Evolutionary conservation across 2,797 vertebrate genomes (phyloP).

Genomic region (Lepus townsendii): DNA sequence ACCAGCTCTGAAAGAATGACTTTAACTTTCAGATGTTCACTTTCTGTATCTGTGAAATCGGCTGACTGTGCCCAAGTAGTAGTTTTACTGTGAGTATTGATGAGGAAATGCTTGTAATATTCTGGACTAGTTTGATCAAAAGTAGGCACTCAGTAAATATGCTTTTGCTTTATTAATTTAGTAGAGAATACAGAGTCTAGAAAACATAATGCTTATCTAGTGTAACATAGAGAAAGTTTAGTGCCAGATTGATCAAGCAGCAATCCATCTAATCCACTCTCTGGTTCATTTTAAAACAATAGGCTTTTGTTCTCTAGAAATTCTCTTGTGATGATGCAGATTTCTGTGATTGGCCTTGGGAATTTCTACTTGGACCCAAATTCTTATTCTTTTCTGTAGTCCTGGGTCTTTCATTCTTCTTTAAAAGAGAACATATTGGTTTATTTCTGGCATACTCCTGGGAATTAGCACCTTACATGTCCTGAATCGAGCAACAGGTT

Average conservation of each 20-base stretch:
- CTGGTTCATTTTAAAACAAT: neutral
- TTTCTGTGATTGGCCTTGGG: neutral
- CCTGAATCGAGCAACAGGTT: neutral
- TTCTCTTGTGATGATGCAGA: neutral
- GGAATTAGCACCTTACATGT: conserved; percentile 24
- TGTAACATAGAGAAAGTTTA: neutral
- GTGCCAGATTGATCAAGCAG: neutral
- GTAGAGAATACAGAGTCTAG: neutral
- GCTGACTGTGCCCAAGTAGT: neutral
- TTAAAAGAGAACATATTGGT: neutral
- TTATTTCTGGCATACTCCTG: neutral
- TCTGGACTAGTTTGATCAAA: neutral
- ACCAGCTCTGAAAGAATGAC: neutral
- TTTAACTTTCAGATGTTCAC: neutral
- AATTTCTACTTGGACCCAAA: neutral
- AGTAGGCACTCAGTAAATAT: neutral
- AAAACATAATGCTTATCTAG: conserved; percentile 52
- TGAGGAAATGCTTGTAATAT: neutral
- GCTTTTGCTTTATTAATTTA: conserved; percentile 1
- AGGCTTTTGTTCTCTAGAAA: conserved; percentile 14
- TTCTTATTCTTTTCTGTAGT: neutral
- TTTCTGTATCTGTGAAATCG: neutral
- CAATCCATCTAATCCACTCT: neutral
- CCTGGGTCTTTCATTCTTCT: neutral
- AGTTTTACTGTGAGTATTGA: neutral